Conservation (phyloP, 1,140 invertebrate species). For the Drosophila kikkawai region DNA sequence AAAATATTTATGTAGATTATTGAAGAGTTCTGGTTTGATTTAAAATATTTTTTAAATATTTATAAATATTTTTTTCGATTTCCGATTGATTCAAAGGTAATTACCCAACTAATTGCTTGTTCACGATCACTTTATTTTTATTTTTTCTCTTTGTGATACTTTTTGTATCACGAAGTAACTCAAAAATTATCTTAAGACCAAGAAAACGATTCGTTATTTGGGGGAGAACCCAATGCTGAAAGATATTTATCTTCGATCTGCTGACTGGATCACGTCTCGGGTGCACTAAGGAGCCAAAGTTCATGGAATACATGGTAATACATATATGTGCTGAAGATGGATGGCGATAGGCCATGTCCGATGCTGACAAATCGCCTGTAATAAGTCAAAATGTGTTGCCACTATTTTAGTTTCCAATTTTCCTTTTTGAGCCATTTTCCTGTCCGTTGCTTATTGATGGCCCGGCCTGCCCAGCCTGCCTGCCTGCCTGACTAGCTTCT, state of each 20-base stretch:
- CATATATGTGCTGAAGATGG: constrained; percentile 36
- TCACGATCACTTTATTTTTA: constrained; percentile 26
- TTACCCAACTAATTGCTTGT: constrained; percentile 42
- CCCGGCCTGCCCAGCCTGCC: neutral
- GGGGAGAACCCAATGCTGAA: constrained; percentile 17
- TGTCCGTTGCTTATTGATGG: constrained; percentile 43
- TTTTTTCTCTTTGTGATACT: neutral
- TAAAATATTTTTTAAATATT: neutral
- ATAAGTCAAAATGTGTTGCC: constrained; percentile 70
- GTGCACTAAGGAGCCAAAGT: constrained; percentile 18
- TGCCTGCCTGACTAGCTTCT: constrained; percentile 5
- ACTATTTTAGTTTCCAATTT: constrained; percentile 21
- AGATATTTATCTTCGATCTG: constrained; percentile 41
- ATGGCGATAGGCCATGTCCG: constrained; percentile 73
- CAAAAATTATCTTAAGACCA: constrained; percentile 48
- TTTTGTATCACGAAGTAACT: constrained; percentile 1
- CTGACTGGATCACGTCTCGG: constrained; percentile 31
- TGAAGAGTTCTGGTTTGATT: neutral
- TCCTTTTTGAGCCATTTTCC: constrained; percentile 2
- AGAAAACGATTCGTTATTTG: constrained; percentile 60
- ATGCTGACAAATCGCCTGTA: constrained; percentile 77
- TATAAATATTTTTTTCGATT: neutral
- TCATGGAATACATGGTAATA: constrained; percentile 28
- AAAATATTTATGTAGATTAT: neutral
- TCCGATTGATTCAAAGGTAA: constrained; percentile 30